Evolutionary conservation across 2,113 vertebrate genomes (phyloP), one percentile per base, ranked within the genome.

Genomic region (Nesogale talazaci): DNA sequence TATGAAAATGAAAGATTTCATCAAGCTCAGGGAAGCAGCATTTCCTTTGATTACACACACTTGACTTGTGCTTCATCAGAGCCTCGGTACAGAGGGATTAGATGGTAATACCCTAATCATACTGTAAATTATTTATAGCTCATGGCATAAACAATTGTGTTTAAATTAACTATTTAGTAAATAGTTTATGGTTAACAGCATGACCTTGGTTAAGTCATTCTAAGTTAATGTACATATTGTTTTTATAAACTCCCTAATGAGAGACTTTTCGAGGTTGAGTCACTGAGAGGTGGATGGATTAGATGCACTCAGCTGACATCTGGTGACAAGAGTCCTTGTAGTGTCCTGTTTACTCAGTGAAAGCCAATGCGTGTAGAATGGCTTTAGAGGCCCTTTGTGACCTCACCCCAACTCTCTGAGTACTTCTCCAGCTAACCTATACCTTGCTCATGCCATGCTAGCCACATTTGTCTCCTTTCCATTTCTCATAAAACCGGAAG

Each of bases 81-180:
- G 80, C 70, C 57, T 87, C 82, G 4, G n/a, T 74, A 67, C 25
- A 31, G 84, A 80, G 74, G 46, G 56, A 2, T 20, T 84, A 61
- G 91, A 93, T 91, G 78, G 83, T 82, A 91, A 82, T 69, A 42
- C 23, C 15, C n/a, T 79, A 46, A 89, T 91, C 72, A 42, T 29
- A 86, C 4, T 90, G 52, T 94, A 96, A 90, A 94, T 86, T 94
- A 96, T 97, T 97, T 95, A 91, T 84, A 86, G 59, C 56, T 86
- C 82, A 61, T 67, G 86, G 76, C 46, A 88, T 93, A 96, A 97
- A 96, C 92, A 94, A 93, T 94, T 94, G 89, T 83, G 36, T 63
- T 83, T 92, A 67, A 87, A 78, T 76, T 70, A 94, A 38, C 70
- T 91, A 83, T 78, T 94, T 92, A 36, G 29, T 92, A 96, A 96